Percentiles rank a stretch among this genome's conserved stretches.
These are phyloP conservation scores for Chascanopsetta lugubris DNA, from an alignment of 2,113 vertebrate genomes.

Conservation along the genomic window DNA sequence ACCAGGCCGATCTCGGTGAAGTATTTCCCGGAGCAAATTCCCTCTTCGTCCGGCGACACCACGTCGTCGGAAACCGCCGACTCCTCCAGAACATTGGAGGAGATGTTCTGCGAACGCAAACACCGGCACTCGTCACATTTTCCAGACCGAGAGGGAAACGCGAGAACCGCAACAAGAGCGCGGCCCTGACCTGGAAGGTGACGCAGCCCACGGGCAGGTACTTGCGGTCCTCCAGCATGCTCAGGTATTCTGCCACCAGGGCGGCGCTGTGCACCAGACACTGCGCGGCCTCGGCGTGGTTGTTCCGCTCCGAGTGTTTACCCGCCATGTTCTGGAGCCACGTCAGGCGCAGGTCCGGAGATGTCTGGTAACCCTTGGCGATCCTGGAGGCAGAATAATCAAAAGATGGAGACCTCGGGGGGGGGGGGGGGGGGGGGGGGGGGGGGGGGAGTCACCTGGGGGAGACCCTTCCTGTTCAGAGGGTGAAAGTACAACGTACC, in stretches of 20 bases:
- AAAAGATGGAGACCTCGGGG: no score
- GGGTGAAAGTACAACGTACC: conserved; percentile 74
- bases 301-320: conserved; percentile 95
- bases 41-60: conserved; percentile 98
- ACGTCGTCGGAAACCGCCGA: conserved; percentile 98
- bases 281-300: conserved; percentile 95
- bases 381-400: no score
- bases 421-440: no score
- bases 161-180: background rate
- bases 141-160: background rate
- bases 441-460: no score
- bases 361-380: conserved; percentile 98
- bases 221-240: conserved; percentile 98
- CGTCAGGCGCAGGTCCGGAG: conserved; percentile 93
- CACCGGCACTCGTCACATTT: background rate
- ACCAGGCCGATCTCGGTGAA: conserved; percentile 97
- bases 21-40: conserved; percentile 98
- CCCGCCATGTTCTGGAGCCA: conserved; percentile 99
- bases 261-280: conserved; percentile 98
- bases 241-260: conserved; percentile 95
- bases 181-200: conserved; percentile 90
- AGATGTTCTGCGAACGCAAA: conserved; percentile 86
- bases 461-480: no score
- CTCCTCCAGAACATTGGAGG: conserved; percentile 97
- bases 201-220: conserved; percentile 99